Evolutionary conservation across 2,888 invertebrate species (phyloP).

Genomic region (Merodon equestris): DNA sequence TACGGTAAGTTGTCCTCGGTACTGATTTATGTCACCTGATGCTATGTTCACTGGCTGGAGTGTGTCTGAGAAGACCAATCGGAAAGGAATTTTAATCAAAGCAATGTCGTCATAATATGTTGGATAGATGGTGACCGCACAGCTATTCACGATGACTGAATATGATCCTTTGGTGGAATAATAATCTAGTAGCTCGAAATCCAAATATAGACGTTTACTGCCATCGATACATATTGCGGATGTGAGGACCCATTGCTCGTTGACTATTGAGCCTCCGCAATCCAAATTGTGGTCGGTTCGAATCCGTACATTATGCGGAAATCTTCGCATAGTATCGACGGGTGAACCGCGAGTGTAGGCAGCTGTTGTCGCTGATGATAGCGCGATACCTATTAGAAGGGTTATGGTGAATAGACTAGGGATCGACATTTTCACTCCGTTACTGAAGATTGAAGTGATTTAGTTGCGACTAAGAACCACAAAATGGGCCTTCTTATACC

Average conservation of each 20-base stretch:
- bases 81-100: conserved; percentile 37
- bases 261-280: conserved; percentile 52
- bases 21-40: not conserved
- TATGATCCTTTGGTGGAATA: conserved; percentile 11
- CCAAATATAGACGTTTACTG: not conserved
- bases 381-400: not conserved
- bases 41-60: conserved; percentile 19
- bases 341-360: conserved; percentile 11
- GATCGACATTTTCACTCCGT: too few relatives aligned
- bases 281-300: not conserved
- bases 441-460: too few relatives aligned
- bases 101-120: conserved; percentile 57
- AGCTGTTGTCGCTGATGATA: not conserved
- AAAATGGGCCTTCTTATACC: too few relatives aligned
- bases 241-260: conserved; percentile 44
- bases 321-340: conserved; percentile 50
- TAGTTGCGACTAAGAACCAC: too few relatives aligned
- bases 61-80: conserved; percentile 7
- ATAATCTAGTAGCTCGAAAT: conserved; percentile 18
- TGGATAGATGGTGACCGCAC: conserved; percentile 39
- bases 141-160: conserved; percentile 16
- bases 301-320: conserved; percentile 57
- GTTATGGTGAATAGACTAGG: not conserved
- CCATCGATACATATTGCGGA: conserved; percentile 26
- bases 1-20: conserved; percentile 27